phyloP scores from a whole-genome alignment of 2,113 vertebrate species.

The Orycteropus afer region DNA sequence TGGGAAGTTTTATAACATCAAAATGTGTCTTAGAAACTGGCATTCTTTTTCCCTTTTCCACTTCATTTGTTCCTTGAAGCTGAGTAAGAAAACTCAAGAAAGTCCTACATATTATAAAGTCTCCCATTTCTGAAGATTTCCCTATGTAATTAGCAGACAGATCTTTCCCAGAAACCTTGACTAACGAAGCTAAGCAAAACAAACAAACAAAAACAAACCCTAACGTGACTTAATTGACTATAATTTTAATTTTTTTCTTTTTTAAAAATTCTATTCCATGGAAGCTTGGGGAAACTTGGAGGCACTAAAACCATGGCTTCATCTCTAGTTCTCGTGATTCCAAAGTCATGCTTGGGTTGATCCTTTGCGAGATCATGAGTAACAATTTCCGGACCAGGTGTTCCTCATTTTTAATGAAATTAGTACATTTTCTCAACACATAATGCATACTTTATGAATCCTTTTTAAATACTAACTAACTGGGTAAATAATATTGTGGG shows the following conservation, averaged over 20 bases:
- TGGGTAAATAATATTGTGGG: neutral
- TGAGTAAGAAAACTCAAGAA: neutral
- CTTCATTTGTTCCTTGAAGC: neutral
- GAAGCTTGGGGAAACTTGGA: neutral
- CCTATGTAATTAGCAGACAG: neutral
- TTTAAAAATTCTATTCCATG: too few species aligned
- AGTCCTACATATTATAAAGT: neutral
- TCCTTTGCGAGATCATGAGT: neutral
- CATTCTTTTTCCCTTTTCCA: neutral
- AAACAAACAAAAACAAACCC: neutral
- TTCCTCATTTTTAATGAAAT: neutral
- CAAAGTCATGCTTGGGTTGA: neutral
- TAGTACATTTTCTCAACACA: neutral
- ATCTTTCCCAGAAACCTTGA: slow-evolving; percentile 13
- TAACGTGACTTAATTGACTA: neutral
- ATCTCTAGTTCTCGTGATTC: neutral
- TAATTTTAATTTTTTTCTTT: neutral
- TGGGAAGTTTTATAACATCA: neutral
- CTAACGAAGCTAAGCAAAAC: neutral
- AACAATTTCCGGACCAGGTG: neutral
- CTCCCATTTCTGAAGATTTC: neutral
- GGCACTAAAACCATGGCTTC: neutral
- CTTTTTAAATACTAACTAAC: neutral
- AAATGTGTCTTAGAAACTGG: neutral
- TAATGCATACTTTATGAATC: neutral